Evolutionary conservation across 1,140 invertebrate genomes (phyloP), one percentile per base, ranked within the genome.

Genomic region (Drosophila murphyi): DNA sequence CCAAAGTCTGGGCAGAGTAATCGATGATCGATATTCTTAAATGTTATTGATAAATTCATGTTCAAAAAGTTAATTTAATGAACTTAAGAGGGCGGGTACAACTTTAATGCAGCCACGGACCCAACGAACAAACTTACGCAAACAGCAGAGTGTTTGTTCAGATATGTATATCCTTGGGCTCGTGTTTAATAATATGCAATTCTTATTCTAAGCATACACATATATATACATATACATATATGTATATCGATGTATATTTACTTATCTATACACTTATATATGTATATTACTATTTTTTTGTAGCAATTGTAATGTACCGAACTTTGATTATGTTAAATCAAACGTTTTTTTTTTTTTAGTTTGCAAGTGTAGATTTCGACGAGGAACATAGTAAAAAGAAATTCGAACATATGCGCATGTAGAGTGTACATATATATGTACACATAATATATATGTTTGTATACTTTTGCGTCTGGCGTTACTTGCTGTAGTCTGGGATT

Each of bases 201-300:
- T 50, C 37, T 48, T 47, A 41, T 61, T 43, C 51, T 69, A 55
- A 48, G 41, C 39, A 67, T 41, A 60, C 35, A 64, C 2, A 10
- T 54, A 52, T 48, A 29, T 43, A 57, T 20, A 29, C 7, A 45
- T 56, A 37, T 50, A 65, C 70, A 59, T 63, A 41, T 64, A 71
- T 62, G 50, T 63, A 63, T 62, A 47, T 80, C 70, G 67, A 67
- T 43, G 43, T 67, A 52, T 74, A 54, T 71, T 8, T 48, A 29
- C 56, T 29, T 8, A 37, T 35, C 31, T 64, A 35, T 45, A 32
- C 28, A 35, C 35, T 20, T 47, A 2, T 60, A 20, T 20, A 20
- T 20, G 20, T 45, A 20, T 34, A 29, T 57, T 41, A 45, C 41
- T 45, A 31, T 10, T 41, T 41, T 41, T 41, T 41, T 41, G 1